These are phyloP conservation scores for Psittacula echo DNA, from an alignment of 2,797 vertebrate genomes.

Conservation along the genomic window DNA sequence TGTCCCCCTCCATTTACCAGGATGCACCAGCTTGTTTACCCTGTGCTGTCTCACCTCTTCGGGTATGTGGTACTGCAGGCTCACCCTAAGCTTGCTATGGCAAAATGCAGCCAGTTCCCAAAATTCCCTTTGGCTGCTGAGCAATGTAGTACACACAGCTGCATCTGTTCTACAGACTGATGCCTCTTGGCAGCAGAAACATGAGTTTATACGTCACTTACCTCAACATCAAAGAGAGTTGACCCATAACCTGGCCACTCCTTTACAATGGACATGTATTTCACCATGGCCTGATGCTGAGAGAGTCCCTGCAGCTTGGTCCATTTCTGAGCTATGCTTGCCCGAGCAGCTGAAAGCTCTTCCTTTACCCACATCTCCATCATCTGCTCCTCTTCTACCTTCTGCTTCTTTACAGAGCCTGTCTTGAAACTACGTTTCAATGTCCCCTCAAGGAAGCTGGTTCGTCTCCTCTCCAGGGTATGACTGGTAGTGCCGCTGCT, in stretches of 20 bases:
- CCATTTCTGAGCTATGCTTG: constrained; percentile 91
- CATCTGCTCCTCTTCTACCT: constrained; percentile 93
- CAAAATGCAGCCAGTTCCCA: background rate
- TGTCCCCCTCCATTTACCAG: background rate
- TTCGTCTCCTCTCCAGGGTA: constrained; percentile 88
- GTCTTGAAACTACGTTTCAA: constrained; percentile 89
- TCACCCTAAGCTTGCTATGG: background rate
- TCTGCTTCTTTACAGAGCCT: constrained; percentile 91
- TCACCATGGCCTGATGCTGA: constrained; percentile 93
- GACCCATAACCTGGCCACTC: constrained; percentile 94
- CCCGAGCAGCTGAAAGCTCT: constrained; percentile 89
- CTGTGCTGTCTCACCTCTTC: background rate
- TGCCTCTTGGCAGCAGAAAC: background rate
- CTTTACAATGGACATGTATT: constrained; percentile 91
- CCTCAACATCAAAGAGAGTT: constrained; percentile 93
- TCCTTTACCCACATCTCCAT: constrained; percentile 96
- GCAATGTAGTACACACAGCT: background rate
- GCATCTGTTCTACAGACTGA: background rate
- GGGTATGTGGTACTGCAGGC: background rate
- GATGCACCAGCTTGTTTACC: background rate
- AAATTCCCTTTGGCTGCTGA: background rate
- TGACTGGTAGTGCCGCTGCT: constrained; percentile 79
- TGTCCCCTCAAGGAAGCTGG: constrained; percentile 91
- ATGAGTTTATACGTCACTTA: constrained; percentile 40
- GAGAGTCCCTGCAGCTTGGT: constrained; percentile 84